phyloP scores from a whole-genome alignment of 2,888 invertebrate species.

The Ophion obscuratus region DNA sequence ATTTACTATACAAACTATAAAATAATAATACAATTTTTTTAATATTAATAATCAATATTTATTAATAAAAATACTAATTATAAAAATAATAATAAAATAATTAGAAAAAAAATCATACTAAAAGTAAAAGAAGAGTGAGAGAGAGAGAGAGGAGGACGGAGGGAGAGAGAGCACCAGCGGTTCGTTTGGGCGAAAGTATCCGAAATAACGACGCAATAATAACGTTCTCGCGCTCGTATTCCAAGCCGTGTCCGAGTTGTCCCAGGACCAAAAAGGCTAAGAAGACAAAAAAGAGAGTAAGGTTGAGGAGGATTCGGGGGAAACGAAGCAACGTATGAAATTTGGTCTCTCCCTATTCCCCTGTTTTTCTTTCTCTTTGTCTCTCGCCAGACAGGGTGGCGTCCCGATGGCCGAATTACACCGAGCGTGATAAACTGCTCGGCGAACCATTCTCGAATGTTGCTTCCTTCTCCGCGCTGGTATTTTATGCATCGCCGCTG shows the following conservation, averaged over 20 bases:
- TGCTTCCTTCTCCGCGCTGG: not conserved
- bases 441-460: slow-evolving; percentile 10
- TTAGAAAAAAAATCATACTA: too few species aligned
- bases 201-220: not conserved
- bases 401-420: slow-evolving; percentile 29
- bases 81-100: too few species aligned
- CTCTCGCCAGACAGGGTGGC: slow-evolving; percentile 52
- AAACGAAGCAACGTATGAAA: slow-evolving; percentile 8
- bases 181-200: not conserved
- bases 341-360: not conserved
- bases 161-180: too few species aligned
- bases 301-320: not conserved
- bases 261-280: not conserved
- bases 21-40: too few species aligned
- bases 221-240: not conserved
- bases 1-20: too few species aligned
- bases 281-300: not conserved
- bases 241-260: not conserved
- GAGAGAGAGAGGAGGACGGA: not conserved
- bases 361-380: not conserved
- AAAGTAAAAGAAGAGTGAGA: not conserved
- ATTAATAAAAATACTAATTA: too few species aligned
- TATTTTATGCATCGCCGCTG: not conserved
- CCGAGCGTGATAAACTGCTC: slow-evolving; percentile 23
- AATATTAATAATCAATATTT: too few species aligned